These are phyloP conservation scores for Calameuta pallipes DNA, from an alignment of 2,888 invertebrate genomes.

Conservation along the genomic window DNA sequence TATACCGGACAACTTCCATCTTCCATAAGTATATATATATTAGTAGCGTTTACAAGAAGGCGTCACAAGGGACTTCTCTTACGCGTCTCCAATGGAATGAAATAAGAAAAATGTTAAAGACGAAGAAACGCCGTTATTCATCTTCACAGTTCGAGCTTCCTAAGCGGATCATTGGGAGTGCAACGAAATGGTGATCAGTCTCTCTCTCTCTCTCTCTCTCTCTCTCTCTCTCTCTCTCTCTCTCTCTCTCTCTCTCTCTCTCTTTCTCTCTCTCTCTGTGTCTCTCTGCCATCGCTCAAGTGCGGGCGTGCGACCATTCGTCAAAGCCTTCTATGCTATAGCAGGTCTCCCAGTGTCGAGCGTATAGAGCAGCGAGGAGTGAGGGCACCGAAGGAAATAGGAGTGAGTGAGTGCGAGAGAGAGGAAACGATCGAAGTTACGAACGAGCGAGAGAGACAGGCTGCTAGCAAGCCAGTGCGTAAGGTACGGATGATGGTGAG, in stretches of 20 bases:
- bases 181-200: slow-evolving; percentile 22
- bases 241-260: not conserved
- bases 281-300: slow-evolving; percentile 13
- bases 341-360: slow-evolving; percentile 16
- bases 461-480: slow-evolving; percentile 18
- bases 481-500: not conserved
- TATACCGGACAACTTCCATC: too few relatives aligned
- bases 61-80: not conserved
- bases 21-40: too few relatives aligned
- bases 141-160: not conserved
- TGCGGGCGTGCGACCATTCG: slow-evolving; percentile 21
- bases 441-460: slow-evolving; percentile 12
- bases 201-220: slow-evolving; percentile 6
- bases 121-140: slow-evolving; percentile 10
- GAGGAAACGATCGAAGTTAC: not conserved
- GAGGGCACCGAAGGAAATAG: not conserved
- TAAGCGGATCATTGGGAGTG: slow-evolving; percentile 13
- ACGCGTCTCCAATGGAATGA: not conserved
- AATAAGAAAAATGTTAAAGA: slow-evolving; percentile 4
- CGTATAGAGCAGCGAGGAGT: slow-evolving; percentile 23
- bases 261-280: not conserved
- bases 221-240: slow-evolving; percentile 2
- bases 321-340: slow-evolving; percentile 19
- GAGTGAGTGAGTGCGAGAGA: slow-evolving; percentile 1
- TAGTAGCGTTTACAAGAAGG: not conserved